phyloP scores from a whole-genome alignment of 2,888 invertebrate genomes.

The Eurytoma adleriae region DNA sequence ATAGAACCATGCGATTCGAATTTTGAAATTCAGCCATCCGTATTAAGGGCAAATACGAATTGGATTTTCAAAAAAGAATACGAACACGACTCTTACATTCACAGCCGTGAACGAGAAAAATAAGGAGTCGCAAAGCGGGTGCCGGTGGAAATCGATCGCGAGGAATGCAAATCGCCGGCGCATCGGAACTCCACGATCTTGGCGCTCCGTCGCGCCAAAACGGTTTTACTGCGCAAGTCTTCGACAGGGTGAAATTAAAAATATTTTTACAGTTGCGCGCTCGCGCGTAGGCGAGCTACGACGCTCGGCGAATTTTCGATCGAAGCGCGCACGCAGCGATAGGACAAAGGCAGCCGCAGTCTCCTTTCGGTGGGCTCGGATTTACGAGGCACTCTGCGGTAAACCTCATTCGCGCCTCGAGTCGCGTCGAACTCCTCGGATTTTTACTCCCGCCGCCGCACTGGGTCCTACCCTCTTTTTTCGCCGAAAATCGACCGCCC shows the following conservation, averaged over 20 bases:
- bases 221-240: background rate
- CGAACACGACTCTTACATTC: constrained; percentile 21
- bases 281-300: background rate
- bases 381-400: constrained; percentile 56
- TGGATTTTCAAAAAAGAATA: constrained; percentile 48
- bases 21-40: background rate
- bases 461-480: constrained; percentile 37
- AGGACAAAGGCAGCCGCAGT: constrained; percentile 13
- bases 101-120: too few relatives aligned
- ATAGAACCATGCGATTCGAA: too few relatives aligned
- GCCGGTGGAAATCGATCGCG: constrained; percentile 36
- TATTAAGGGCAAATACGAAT: constrained; percentile 30
- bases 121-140: too few relatives aligned
- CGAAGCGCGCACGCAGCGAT: constrained; percentile 17
- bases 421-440: background rate
- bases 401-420: constrained; percentile 45
- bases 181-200: background rate
- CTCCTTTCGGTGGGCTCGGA: background rate
- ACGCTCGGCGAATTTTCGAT: constrained; percentile 17
- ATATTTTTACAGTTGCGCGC: constrained; percentile 39
- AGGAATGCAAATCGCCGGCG: constrained; percentile 49
- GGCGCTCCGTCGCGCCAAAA: background rate
- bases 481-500: constrained; percentile 13
- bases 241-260: constrained; percentile 44
- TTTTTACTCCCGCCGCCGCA: constrained; percentile 44